These are phyloP conservation scores for Heliconius hewitsoni DNA, from an alignment of 1,140 invertebrate species.

Conservation along the genomic window DNA sequence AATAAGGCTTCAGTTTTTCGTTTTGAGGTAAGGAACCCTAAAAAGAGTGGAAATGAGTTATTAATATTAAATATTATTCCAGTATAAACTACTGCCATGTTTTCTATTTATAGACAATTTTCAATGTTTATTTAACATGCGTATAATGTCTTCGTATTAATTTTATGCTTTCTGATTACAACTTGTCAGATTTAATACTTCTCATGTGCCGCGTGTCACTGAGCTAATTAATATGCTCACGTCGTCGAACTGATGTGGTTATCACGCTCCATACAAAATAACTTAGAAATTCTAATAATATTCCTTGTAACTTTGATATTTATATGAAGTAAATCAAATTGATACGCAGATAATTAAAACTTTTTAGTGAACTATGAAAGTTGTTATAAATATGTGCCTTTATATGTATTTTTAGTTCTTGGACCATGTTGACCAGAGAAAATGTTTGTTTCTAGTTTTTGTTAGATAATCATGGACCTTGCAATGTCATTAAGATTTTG, in stretches of 20 bases:
- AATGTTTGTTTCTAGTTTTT: too few relatives aligned
- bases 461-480: too few relatives aligned
- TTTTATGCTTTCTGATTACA: conserved; percentile 7
- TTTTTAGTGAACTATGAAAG: neutral
- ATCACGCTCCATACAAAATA: neutral
- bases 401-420: neutral
- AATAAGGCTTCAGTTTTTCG: too few relatives aligned
- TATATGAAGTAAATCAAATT: neutral
- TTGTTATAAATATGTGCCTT: neutral
- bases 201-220: neutral
- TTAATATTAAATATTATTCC: too few relatives aligned
- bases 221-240: conserved; percentile 8
- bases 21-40: too few relatives aligned
- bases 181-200: neutral
- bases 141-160: neutral
- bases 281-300: neutral
- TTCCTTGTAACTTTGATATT: neutral
- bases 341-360: neutral
- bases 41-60: too few relatives aligned
- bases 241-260: neutral
- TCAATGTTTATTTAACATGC: neutral
- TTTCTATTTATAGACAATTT: too few relatives aligned
- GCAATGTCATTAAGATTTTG: too few relatives aligned
- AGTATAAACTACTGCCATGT: too few relatives aligned
- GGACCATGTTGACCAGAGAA: too few relatives aligned